These are phyloP conservation scores for Dasypogon diadema DNA, from an alignment of 2,888 invertebrate genomes.

Conservation along the genomic window DNA sequence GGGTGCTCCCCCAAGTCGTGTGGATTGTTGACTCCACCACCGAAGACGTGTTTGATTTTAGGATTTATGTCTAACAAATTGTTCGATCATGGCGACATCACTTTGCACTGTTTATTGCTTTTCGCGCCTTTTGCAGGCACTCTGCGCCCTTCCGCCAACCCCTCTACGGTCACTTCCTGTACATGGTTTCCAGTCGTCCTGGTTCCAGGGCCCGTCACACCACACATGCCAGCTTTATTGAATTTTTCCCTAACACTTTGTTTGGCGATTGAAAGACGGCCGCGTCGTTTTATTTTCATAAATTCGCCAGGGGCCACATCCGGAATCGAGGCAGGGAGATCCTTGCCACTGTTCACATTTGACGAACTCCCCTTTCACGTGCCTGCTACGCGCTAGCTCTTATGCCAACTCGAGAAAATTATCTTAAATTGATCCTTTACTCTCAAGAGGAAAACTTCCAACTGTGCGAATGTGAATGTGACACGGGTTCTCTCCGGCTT, in stretches of 20 bases:
- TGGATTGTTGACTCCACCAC: not conserved
- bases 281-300: constrained; percentile 16
- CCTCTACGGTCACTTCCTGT: not conserved
- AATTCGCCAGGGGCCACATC: not conserved
- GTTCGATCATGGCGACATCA: constrained; percentile 33
- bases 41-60: not conserved
- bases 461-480: constrained; percentile 8
- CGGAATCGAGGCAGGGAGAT: not conserved
- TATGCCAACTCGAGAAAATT: constrained; percentile 28
- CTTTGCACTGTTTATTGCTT: constrained; percentile 36
- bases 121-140: not conserved
- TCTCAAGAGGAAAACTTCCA: not conserved
- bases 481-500: not conserved
- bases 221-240: not conserved
- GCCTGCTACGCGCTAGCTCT: not conserved
- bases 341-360: too few species aligned
- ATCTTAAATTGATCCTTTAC: constrained; percentile 37
- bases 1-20: too few species aligned
- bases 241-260: constrained; percentile 22
- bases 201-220: too few species aligned
- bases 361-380: too few species aligned
- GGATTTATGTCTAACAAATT: constrained; percentile 25
- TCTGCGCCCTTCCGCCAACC: not conserved
- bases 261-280: constrained; percentile 6
- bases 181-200: too few species aligned